Conservation (phyloP, 2,113 vertebrate species). For the Dromaius novaehollandiae region DNA sequence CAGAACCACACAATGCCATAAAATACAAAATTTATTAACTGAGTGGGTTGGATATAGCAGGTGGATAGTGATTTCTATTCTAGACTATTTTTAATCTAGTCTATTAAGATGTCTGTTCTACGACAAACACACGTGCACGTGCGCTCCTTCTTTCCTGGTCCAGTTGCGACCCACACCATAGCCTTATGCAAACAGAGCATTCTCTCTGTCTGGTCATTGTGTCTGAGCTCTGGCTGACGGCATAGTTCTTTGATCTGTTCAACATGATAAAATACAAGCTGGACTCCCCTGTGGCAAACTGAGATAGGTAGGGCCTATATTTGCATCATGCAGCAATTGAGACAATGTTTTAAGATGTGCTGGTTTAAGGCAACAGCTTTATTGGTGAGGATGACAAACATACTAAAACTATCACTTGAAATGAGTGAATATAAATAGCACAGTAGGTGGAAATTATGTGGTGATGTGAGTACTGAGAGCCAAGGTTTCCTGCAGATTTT, state of each 20-base stretch:
- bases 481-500: neutral
- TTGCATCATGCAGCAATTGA: neutral
- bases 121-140: fast-evolving
- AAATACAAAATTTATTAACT: neutral
- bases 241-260: neutral
- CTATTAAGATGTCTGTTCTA: neutral
- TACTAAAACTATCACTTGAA: neutral
- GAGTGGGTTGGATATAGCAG: neutral
- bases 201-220: neutral
- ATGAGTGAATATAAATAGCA: neutral
- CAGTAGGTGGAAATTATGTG: neutral
- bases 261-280: neutral
- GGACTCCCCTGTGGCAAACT: neutral
- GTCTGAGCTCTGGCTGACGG: neutral
- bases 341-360: neutral
- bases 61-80: neutral
- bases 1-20: neutral
- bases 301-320: neutral
- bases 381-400: neutral
- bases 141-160: fast-evolving
- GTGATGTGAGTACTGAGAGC: neutral
- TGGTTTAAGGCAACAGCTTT: neutral
- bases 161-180: fast-evolving
- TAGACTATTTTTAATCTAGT: too few relatives aligned
- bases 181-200: neutral